These are phyloP conservation scores for Acronicta leporina DNA, from an alignment of 2,888 invertebrate genomes.

Conservation along the genomic window DNA sequence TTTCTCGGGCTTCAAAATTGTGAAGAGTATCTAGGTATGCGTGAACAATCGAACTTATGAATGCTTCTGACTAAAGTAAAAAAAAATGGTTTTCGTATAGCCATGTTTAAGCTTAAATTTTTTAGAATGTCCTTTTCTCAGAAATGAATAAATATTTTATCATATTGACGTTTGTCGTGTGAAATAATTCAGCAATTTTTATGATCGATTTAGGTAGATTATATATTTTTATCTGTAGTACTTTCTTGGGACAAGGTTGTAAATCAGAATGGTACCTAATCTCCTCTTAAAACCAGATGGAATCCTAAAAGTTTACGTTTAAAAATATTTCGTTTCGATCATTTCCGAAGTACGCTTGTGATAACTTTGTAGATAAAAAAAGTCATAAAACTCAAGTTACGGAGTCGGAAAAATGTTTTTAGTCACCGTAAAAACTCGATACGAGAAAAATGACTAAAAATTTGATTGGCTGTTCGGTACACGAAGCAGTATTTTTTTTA, in stretches of 20 bases:
- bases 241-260: constrained; percentile 13
- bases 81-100: too few relatives aligned
- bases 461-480: constrained; percentile 7
- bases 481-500: not conserved
- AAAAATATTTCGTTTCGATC: constrained; percentile 18
- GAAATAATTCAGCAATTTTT: not conserved
- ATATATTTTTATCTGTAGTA: constrained; percentile 14
- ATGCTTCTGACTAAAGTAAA: too few relatives aligned
- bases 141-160: too few relatives aligned
- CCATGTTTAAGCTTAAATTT: too few relatives aligned
- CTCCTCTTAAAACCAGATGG: constrained; percentile 19
- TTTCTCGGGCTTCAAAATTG: too few relatives aligned
- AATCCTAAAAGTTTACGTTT: constrained; percentile 17
- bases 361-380: constrained; percentile 12
- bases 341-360: constrained; percentile 6
- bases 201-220: constrained; percentile 22
- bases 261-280: constrained; percentile 22
- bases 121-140: too few relatives aligned
- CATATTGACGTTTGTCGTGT: too few relatives aligned
- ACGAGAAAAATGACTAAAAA: not conserved
- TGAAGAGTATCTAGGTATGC: too few relatives aligned
- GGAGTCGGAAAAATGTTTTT: not conserved
- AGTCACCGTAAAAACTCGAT: not conserved
- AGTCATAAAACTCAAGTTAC: not conserved
- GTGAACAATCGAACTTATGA: too few relatives aligned